These are phyloP conservation scores for Ceramica pisi DNA, from an alignment of 2,888 invertebrate genomes.

Conservation along the genomic window DNA sequence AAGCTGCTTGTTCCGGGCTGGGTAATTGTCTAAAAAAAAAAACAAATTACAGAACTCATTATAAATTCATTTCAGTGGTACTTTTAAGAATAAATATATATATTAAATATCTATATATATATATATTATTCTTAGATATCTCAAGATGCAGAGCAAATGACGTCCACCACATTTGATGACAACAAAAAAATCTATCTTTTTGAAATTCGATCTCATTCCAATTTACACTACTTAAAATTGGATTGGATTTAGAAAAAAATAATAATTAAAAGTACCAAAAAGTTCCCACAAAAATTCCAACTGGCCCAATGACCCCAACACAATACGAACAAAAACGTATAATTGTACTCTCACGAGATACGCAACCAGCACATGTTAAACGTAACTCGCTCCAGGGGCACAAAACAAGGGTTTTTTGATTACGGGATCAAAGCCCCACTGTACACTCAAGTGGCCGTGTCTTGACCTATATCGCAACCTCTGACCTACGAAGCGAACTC, in stretches of 20 bases:
- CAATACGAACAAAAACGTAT: slow-evolving; percentile 16
- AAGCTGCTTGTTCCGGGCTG: slow-evolving; percentile 7
- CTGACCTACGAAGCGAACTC: slow-evolving; percentile 65
- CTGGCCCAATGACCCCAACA: not conserved
- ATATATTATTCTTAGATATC: too few relatives aligned
- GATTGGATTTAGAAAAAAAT: not conserved
- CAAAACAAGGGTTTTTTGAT: slow-evolving; percentile 68
- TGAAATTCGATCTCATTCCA: not conserved
- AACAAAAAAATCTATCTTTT: not conserved
- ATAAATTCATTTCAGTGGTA: not conserved
- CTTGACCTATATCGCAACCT: slow-evolving; percentile 69
- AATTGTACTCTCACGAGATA: slow-evolving; percentile 37
- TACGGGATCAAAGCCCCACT: slow-evolving; percentile 57
- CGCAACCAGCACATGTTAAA: slow-evolving; percentile 50
- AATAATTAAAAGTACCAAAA: not conserved
- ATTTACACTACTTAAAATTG: too few relatives aligned
- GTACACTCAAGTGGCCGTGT: slow-evolving; percentile 46
- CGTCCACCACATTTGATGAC: not conserved
- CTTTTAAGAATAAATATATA: slow-evolving; percentile 6
- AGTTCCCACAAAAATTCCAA: not conserved
- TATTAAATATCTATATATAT: too few relatives aligned
- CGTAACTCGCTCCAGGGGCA: slow-evolving; percentile 51
- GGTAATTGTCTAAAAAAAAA: slow-evolving; percentile 11
- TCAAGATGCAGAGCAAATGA: too few relatives aligned
- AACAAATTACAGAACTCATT: slow-evolving; percentile 21